phyloP scores from a whole-genome alignment of 2,113 vertebrate genomes.

The Lontra canadensis region DNA sequence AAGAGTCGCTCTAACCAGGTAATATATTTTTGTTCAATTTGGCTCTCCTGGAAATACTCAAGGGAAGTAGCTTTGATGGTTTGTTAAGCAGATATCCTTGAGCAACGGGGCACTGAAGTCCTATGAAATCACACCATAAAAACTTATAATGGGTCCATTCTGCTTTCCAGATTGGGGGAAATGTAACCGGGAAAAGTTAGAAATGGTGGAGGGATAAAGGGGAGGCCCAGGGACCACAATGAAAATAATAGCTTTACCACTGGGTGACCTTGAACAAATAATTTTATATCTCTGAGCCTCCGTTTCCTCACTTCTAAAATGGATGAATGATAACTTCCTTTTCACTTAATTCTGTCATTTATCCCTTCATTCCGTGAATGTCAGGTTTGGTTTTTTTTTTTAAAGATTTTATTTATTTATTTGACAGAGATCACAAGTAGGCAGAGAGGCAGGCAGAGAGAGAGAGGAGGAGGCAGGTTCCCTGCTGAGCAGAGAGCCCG shows the following conservation, averaged over 20 bases:
- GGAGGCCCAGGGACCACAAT: neutral
- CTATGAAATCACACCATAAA: neutral
- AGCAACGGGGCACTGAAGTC: neutral
- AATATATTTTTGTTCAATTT: slow-evolving; percentile 37
- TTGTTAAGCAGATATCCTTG: slow-evolving; percentile 30
- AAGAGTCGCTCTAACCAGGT: neutral
- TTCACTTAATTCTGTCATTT: neutral
- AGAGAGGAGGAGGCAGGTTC: no score
- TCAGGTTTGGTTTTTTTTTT: no score
- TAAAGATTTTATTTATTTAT: no score
- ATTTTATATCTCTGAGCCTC: slow-evolving; percentile 4
- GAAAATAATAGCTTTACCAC: slow-evolving; percentile 45
- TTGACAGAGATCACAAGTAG: no score
- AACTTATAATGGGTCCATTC: neutral
- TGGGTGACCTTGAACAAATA: slow-evolving; percentile 36
- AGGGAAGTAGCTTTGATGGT: neutral
- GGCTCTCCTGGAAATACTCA: neutral
- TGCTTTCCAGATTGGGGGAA: slow-evolving; percentile 4
- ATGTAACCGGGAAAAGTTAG: neutral
- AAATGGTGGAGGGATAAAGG: neutral
- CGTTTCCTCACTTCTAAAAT: slow-evolving; percentile 8
- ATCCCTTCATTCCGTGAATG: neutral
- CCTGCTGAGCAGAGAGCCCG: no score
- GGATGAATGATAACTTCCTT: neutral
- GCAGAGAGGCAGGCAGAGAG: no score